Evolutionary conservation across 2,113 vertebrate genomes (phyloP).

Genomic region (Beaufortia kweichowensis): DNA sequence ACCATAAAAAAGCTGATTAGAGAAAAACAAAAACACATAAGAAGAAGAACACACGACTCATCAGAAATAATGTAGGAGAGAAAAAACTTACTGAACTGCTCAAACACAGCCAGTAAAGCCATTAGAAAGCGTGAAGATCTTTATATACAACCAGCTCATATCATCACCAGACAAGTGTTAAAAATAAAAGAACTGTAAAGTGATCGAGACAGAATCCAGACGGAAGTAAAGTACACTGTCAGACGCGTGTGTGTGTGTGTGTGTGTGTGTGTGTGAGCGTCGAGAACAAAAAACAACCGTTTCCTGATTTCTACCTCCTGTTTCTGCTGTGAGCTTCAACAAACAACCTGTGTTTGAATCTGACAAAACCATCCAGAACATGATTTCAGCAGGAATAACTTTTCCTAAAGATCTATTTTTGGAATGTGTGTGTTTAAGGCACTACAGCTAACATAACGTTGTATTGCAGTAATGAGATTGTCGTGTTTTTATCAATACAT

Average conservation of each 20-base stretch:
- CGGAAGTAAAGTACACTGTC: slow-evolving; percentile 40
- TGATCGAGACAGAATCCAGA: not conserved
- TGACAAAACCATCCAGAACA: too few relatives aligned
- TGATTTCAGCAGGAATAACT: too few relatives aligned
- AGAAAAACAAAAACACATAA: not conserved
- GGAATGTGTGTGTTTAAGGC: too few relatives aligned
- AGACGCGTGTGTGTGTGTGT: slow-evolving; percentile 1
- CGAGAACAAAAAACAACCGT: slow-evolving; percentile 2
- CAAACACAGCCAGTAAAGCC: not conserved
- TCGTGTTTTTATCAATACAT: too few relatives aligned
- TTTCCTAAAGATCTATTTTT: too few relatives aligned
- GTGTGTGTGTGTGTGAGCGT: not conserved
- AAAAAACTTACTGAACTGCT: slow-evolving; percentile 14
- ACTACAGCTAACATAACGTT: too few relatives aligned
- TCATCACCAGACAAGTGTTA: not conserved
- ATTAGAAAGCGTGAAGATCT: not conserved
- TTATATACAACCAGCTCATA: not conserved
- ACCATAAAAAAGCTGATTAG: too few relatives aligned
- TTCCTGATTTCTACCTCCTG: slow-evolving; percentile 43
- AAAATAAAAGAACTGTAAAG: not conserved
- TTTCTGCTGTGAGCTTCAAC: not conserved
- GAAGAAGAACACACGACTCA: not conserved
- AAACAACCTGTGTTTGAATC: not conserved
- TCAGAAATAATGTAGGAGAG: not conserved
- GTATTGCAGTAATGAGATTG: too few relatives aligned